Conservation (phyloP, 2,113 vertebrate species). For the Phycodurus eques region DNA sequence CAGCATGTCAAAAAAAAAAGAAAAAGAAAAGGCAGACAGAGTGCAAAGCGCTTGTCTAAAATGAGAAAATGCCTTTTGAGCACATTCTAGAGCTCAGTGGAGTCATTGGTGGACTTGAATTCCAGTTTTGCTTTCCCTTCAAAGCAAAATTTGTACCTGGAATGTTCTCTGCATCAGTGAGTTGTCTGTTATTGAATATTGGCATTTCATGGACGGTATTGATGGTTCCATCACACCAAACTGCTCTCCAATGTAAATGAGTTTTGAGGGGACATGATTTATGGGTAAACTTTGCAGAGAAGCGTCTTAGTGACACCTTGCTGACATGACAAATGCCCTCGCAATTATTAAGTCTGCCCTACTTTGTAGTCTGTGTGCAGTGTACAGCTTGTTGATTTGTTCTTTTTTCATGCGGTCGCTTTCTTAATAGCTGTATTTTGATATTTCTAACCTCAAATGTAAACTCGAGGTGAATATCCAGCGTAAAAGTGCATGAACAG, state of each 20-base stretch:
- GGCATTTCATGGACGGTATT: constrained; percentile 37
- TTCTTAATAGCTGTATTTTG: not conserved
- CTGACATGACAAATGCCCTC: constrained; percentile 35
- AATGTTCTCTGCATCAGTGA: constrained; percentile 5
- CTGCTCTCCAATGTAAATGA: constrained; percentile 50
- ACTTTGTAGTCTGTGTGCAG: constrained; percentile 5
- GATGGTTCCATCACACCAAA: constrained; percentile 43
- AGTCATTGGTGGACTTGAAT: constrained; percentile 12
- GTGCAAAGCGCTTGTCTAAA: not conserved
- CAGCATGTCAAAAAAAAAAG: not conserved
- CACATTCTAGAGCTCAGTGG: not conserved
- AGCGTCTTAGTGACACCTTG: constrained; percentile 30
- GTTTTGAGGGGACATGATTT: constrained; percentile 57
- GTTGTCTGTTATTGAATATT: constrained; percentile 20
- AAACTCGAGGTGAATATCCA: not conserved
- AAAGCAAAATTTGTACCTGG: constrained; percentile 25
- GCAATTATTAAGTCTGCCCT: constrained; percentile 18
- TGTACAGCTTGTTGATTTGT: constrained; percentile 12
- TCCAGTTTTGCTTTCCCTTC: constrained; percentile 26
- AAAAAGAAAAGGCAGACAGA: constrained; percentile 3
- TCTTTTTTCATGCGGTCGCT: constrained; percentile 9
- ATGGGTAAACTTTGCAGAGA: constrained; percentile 44
- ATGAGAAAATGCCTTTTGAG: not conserved
- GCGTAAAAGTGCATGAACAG: constrained; percentile 10
- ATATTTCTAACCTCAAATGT: not conserved